These are phyloP conservation scores for Tachysurus vachellii DNA, from an alignment of 2,113 vertebrate species.

Conservation along the genomic window DNA sequence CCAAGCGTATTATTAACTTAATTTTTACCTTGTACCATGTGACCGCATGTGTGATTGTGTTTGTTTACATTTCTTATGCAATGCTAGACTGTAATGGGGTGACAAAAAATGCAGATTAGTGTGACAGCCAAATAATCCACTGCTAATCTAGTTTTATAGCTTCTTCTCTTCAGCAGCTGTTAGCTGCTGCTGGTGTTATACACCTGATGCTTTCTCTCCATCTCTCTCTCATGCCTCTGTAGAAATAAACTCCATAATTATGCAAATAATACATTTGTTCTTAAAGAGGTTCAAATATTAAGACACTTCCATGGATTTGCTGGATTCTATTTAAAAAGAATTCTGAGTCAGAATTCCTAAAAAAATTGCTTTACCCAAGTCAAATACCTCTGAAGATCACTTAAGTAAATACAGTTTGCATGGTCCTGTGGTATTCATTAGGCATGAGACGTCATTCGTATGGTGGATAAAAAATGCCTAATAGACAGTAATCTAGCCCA, in stretches of 20 bases:
- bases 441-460: neutral
- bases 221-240: neutral
- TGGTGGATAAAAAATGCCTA: neutral
- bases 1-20: conserved; percentile 56
- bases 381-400: neutral
- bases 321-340: neutral
- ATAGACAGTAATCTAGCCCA: neutral
- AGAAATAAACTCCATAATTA: conserved; percentile 11
- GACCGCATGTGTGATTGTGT: neutral
- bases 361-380: neutral
- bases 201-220: conserved; percentile 16
- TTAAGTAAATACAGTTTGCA: neutral
- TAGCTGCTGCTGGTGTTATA: conserved; percentile 17
- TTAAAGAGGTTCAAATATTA: neutral
- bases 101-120: conserved; percentile 34
- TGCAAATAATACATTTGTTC: neutral
- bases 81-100: conserved; percentile 27
- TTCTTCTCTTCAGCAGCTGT: conserved; percentile 43
- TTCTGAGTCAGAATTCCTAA: neutral
- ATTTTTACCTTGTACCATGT: conserved; percentile 50
- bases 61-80: conserved; percentile 14
- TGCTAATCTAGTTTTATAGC: conserved; percentile 60
- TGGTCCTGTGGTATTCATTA: neutral
- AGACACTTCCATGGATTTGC: neutral
- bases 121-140: conserved; percentile 55